Base-by-base conservation (phyloP, 2,888 invertebrate species). In the Chirona hameri region DNA sequence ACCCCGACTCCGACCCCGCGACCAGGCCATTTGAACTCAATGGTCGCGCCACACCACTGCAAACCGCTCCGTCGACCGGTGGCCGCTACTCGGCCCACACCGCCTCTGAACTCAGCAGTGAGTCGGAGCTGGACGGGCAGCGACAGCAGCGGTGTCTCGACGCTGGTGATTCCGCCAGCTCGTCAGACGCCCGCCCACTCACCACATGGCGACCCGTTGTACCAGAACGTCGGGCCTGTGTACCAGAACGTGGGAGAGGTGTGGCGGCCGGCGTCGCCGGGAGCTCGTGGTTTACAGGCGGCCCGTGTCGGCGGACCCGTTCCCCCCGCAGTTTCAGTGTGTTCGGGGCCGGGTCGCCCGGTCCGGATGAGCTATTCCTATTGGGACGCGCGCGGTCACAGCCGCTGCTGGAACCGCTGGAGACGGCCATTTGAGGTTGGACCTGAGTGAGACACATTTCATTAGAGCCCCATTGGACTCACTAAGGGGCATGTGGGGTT, bases 141-240 rank as follows among this genome's bases (percentile, higher is more conserved):
- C n/a, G 39, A 39, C 39, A 31, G 31, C 72, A 18, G 76, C 39
- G 39, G 46, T 9, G 5, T 0, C 39, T 27, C 39, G 1, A 39
- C 18, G 18, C 9, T 46, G 2, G 39, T 21, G 31, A 31, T 10
- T 15, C 60, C 9, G 60, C 60, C 60, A 7, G 21, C 14, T 7
- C 60, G n/a, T 15, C 52, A 4, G 52, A 4, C 52, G 12, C 52
- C 12, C 52, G 52, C 1, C 52, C 7, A 39, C 39, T 2, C 39
- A 39, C 39, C 39, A 39, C 7, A 39, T 39, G 52, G 3, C 52
- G 69, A n/a, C 24, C 60, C 60, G 1, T 9, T 69, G 0, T 69
- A 69, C 69, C 69, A 69, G 69, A 69, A 69, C 69, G 29, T 29
- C 52, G 69, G 60, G 31, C 72, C 72, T 29, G 29, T 76, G 10